These are phyloP conservation scores for Melieria crassipennis DNA, from an alignment of 2,888 invertebrate species.

Conservation along the genomic window DNA sequence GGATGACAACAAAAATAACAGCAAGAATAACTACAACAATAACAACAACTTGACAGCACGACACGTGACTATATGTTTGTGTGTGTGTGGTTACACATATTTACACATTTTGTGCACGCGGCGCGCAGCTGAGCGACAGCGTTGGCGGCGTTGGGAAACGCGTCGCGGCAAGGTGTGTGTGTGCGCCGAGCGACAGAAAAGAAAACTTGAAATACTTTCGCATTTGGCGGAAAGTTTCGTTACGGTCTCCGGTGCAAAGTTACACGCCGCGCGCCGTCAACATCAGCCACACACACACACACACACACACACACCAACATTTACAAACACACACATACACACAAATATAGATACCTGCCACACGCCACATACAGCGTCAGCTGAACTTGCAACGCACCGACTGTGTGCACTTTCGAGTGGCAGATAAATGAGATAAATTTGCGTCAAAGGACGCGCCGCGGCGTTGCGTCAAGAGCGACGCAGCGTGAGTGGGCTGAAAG, in stretches of 20 bases:
- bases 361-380: no score
- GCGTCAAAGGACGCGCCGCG: slow-evolving; percentile 23
- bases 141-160: no score
- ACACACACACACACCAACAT: neutral
- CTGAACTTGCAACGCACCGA: no score
- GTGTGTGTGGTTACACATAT: neutral
- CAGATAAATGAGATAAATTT: slow-evolving; percentile 44
- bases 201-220: neutral
- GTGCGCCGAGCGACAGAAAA: no score
- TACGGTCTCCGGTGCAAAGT: neutral
- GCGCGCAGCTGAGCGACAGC: no score
- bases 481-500: neutral
- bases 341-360: no score
- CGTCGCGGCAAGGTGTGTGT: no score
- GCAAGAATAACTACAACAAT: no score
- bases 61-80: no score
- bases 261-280: neutral
- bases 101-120: neutral
- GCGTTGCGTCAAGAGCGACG: neutral
- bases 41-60: no score
- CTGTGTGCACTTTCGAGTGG: slow-evolving; percentile 12
- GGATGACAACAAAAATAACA: no score
- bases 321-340: neutral
- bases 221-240: neutral
- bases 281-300: neutral